These are phyloP conservation scores for Lepidurus apus DNA, from an alignment of 1,140 invertebrate genomes.

Conservation along the genomic window DNA sequence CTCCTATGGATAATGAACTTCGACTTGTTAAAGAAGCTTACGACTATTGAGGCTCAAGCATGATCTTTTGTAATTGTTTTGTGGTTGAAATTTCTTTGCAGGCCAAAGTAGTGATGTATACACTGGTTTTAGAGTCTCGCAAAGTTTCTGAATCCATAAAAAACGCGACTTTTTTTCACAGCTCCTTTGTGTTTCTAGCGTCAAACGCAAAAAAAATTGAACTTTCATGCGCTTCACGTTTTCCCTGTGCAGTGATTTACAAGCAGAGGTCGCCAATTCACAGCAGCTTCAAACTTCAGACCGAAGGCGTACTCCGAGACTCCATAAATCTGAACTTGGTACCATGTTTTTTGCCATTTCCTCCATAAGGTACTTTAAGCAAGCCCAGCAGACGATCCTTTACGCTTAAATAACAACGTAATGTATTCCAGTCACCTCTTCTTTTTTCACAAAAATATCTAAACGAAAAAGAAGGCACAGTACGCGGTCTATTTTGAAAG, in stretches of 20 bases:
- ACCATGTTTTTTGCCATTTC: neutral
- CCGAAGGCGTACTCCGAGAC: neutral
- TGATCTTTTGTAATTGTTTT: too few species aligned
- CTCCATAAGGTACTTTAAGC: neutral
- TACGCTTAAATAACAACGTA: neutral
- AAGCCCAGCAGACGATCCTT: neutral
- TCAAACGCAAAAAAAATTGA: neutral
- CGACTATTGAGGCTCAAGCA: too few species aligned
- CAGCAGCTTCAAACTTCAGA: neutral
- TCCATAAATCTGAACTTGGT: neutral
- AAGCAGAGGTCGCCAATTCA: neutral
- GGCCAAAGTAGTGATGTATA: too few species aligned
- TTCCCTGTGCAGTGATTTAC: neutral
- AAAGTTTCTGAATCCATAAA: too few species aligned
- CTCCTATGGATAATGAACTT: too few species aligned
- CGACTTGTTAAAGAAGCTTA: too few species aligned
- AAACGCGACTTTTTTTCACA: neutral
- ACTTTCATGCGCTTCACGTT: neutral
- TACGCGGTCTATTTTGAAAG: too few species aligned
- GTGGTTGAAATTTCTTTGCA: too few species aligned
- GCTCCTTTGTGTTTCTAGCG: neutral
- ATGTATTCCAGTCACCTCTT: neutral
- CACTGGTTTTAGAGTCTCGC: too few species aligned
- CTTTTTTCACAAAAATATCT: neutral
- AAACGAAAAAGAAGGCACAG: too few species aligned